These are phyloP conservation scores for Rhegmatorhina hoffmannsi DNA, from an alignment of 2,113 vertebrate species.

Conservation along the genomic window DNA sequence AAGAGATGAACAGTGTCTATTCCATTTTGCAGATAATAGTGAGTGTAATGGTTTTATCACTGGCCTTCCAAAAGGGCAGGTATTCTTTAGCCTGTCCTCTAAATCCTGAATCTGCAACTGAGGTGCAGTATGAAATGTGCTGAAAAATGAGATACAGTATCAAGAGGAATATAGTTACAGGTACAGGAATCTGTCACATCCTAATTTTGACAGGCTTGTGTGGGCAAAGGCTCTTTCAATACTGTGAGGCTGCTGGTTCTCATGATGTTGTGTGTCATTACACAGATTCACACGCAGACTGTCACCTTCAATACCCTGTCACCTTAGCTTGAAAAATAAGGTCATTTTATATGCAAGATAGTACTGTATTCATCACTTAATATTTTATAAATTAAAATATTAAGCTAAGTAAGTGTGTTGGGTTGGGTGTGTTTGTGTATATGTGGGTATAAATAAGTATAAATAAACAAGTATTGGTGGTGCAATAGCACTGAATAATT, in stretches of 20 bases:
- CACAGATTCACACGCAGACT: background rate
- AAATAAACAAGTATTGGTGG: constrained; percentile 63
- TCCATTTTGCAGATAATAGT: background rate
- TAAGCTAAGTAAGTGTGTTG: constrained; percentile 25
- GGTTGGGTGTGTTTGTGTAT: background rate
- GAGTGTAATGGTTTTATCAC: background rate
- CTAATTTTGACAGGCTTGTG: background rate
- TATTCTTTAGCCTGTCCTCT: background rate
- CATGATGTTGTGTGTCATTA: background rate
- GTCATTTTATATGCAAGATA: background rate
- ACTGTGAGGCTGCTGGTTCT: background rate
- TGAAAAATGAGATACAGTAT: background rate
- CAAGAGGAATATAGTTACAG: background rate
- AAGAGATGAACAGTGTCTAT: background rate
- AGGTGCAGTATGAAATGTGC: background rate
- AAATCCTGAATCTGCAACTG: background rate
- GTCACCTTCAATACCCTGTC: background rate
- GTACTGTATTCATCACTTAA: constrained; percentile 4
- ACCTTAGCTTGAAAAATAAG: constrained; percentile 27
- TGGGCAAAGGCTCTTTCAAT: background rate
- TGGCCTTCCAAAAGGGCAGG: background rate
- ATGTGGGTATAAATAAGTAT: constrained; percentile 39
- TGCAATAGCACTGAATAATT: constrained; percentile 66
- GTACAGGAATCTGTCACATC: background rate
- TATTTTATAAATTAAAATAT: constrained; percentile 66